Conservation (phyloP, 2,888 invertebrate genomes). For the Drosophila pseudotalamancana region DNA sequence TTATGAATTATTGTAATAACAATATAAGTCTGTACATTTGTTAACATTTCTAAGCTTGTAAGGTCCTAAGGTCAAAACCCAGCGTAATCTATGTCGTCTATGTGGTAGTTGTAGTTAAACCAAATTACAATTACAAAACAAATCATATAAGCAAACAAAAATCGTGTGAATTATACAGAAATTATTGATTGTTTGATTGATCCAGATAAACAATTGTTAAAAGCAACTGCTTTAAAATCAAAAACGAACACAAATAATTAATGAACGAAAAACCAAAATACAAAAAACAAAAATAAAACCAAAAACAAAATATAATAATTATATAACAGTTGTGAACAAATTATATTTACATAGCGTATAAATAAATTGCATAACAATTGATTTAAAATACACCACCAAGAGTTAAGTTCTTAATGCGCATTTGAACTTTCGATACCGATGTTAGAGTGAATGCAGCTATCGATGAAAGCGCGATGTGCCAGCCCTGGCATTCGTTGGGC, state of each 20-base stretch:
- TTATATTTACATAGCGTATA: constrained; percentile 76
- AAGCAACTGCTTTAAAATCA: constrained; percentile 72
- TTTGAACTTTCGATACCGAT: background rate
- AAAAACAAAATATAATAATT: constrained; percentile 54
- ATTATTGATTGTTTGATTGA: constrained; percentile 39
- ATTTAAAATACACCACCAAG: constrained; percentile 62
- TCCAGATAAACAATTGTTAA: constrained; percentile 61
- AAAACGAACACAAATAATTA: constrained; percentile 37
- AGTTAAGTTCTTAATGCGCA: background rate
- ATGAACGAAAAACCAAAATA: constrained; percentile 23
- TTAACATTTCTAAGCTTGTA: constrained; percentile 70
- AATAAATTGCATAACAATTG: constrained; percentile 81
- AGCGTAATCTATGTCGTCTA: constrained; percentile 65
- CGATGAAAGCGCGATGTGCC: background rate
- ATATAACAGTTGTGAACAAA: constrained; percentile 79
- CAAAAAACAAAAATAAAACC: constrained; percentile 23
- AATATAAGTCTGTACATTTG: constrained; percentile 79
- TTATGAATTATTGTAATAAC: constrained; percentile 62
- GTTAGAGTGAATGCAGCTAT: too few relatives aligned
- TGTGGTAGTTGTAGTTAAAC: constrained; percentile 66
- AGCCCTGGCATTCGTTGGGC: constrained; percentile 26
- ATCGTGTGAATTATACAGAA: constrained; percentile 60
- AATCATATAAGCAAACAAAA: constrained; percentile 41
- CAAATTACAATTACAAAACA: constrained; percentile 62
- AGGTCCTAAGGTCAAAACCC: constrained; percentile 40